A percentile compares a stretch with the other conserved stretches of the same genome.
phyloP scores from a whole-genome alignment of 92 coral and sea anemone species.

The Meandrina meandrites region DNA sequence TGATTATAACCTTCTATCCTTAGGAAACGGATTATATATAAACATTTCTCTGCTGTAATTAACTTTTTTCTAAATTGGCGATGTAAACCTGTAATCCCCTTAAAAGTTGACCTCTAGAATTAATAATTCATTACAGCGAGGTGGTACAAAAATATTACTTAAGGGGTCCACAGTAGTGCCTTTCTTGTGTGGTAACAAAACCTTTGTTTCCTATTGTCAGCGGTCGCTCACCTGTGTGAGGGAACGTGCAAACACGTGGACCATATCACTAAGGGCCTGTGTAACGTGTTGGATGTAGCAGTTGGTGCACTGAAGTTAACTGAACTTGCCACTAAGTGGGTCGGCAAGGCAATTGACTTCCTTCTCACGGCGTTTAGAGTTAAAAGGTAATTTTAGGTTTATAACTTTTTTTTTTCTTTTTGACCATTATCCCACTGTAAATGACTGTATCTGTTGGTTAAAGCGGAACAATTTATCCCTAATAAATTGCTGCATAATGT shows the following conservation, averaged over 20 bases:
- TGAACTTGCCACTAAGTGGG: slow-evolving; percentile 89
- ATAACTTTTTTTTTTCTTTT: neutral
- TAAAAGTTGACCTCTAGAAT: too few species aligned
- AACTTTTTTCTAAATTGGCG: too few species aligned
- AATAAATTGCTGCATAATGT: too few species aligned
- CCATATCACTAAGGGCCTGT: slow-evolving; percentile 85
- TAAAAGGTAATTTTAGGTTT: slow-evolving; percentile 62
- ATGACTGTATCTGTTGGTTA: neutral
- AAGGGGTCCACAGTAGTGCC: too few species aligned
- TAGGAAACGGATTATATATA: too few species aligned
- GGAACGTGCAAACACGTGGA: slow-evolving; percentile 82
- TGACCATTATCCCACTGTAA: neutral
- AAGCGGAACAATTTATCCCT: neutral
- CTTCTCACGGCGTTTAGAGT: slow-evolving; percentile 89
- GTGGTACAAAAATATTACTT: too few species aligned
- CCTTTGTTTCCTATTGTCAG: slow-evolving; percentile 38
- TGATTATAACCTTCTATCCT: too few species aligned
- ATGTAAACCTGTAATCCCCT: too few species aligned
- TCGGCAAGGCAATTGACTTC: slow-evolving; percentile 89
- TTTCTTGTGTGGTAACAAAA: too few species aligned
- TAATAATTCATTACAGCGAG: too few species aligned
- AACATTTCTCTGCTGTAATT: too few species aligned
- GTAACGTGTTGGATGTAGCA: slow-evolving; percentile 84
- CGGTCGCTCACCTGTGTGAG: slow-evolving; percentile 76
- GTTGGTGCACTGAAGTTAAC: slow-evolving; percentile 77